Percentiles rank a stretch among this genome's conserved stretches.
Conservation (phyloP, 2,113 vertebrate species). For the Machaerirhynchus nigripectus region DNA sequence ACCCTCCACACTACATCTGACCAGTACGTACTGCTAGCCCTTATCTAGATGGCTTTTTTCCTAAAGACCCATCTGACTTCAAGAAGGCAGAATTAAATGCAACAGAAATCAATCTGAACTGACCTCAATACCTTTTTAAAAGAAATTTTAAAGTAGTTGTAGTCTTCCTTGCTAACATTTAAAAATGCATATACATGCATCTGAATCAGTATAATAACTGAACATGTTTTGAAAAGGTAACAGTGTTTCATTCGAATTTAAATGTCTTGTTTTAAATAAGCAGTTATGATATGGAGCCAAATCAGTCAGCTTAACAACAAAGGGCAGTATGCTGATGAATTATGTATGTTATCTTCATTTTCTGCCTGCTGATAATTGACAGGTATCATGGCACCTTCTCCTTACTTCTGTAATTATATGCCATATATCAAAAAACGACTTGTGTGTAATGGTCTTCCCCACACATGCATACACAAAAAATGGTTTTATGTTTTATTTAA, state of each 20-base stretch:
- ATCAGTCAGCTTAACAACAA: conserved; percentile 70
- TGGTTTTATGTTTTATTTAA: conserved; percentile 78
- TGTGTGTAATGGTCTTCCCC: background rate
- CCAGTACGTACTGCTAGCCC: background rate
- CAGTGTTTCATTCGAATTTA: conserved; percentile 54
- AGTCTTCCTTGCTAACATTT: background rate
- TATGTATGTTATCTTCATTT: conserved; percentile 80
- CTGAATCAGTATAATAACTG: background rate
- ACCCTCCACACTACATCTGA: background rate
- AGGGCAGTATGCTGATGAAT: conserved; percentile 73
- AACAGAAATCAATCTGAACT: background rate
- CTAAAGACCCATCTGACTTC: background rate
- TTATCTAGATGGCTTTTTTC: background rate
- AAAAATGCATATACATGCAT: background rate
- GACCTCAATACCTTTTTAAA: background rate
- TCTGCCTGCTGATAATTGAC: conserved; percentile 77
- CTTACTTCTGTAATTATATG: conserved; percentile 73
- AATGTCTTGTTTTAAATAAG: conserved; percentile 69
- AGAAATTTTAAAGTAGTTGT: background rate
- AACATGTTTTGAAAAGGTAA: conserved; percentile 16
- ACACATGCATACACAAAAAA: background rate
- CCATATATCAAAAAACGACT: conserved; percentile 61
- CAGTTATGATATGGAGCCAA: conserved; percentile 58
- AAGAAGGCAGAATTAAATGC: background rate
- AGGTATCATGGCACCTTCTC: conserved; percentile 76